These are phyloP conservation scores for Dryadula phaetusa DNA, from an alignment of 2,888 invertebrate species.

Conservation along the genomic window DNA sequence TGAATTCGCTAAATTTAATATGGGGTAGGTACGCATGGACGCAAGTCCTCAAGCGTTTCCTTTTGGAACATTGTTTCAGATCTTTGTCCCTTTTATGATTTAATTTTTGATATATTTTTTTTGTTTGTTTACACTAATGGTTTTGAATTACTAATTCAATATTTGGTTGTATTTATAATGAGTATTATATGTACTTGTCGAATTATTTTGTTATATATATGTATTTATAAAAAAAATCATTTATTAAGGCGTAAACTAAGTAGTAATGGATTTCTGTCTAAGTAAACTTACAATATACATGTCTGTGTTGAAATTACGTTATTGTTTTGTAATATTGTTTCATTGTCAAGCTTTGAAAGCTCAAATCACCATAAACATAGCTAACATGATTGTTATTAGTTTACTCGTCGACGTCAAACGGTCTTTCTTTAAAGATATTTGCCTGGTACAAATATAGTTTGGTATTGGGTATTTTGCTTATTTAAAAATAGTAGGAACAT, in stretches of 20 bases:
- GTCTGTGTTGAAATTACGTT: background rate
- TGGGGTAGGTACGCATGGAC: slow-evolving; percentile 2
- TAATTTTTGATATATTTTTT: background rate
- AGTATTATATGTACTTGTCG: background rate
- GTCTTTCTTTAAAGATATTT: background rate
- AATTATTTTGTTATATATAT: background rate
- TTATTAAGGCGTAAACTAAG: background rate
- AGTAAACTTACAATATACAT: background rate
- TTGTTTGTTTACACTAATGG: background rate
- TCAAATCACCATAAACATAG: background rate
- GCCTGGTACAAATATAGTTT: background rate
- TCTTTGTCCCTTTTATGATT: background rate
- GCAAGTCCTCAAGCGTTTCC: slow-evolving; percentile 9
- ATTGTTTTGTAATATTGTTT: background rate
- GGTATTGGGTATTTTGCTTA: no score
- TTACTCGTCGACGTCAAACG: background rate
- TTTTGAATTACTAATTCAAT: background rate
- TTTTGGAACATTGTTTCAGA: background rate
- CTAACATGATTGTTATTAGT: slow-evolving; percentile 7
- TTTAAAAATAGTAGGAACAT: no score
- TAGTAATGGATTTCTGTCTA: background rate
- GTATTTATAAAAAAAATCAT: background rate
- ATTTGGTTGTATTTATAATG: background rate
- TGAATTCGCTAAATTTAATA: slow-evolving; percentile 31
- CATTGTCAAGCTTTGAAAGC: slow-evolving; percentile 4